Conservation (phyloP, 2,797 vertebrate genomes). For the Echeneis naucrates region DNA sequence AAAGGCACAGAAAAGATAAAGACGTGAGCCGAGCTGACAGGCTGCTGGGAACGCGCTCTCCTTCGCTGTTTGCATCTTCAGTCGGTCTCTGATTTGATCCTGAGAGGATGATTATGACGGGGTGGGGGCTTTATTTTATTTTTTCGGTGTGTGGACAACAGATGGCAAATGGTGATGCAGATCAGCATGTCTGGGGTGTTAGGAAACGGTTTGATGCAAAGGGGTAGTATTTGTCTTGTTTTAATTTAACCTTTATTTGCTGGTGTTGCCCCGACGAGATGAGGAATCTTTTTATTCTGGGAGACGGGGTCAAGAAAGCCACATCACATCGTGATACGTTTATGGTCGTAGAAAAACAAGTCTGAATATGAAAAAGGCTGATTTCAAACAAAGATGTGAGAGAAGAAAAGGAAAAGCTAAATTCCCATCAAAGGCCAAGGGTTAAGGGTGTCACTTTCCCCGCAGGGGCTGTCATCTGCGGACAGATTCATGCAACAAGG, state of each 20-base stretch:
- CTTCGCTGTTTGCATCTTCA: constrained; percentile 65
- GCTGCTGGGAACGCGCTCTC: constrained; percentile 61
- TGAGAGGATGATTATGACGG: constrained; percentile 65
- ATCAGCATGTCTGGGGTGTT: constrained; percentile 46
- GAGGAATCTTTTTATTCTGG: constrained; percentile 39
- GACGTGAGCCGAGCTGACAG: constrained; percentile 77
- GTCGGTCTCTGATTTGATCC: constrained; percentile 76
- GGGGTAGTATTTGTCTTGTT: constrained; percentile 50
- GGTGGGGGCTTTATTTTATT: constrained; percentile 20
- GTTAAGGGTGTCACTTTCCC: constrained; percentile 37
- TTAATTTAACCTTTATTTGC: constrained; percentile 75
- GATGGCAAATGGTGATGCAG: constrained; percentile 53
- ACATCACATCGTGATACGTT: constrained; percentile 29
- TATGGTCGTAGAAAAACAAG: constrained; percentile 20
- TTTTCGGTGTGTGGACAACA: constrained; percentile 36
- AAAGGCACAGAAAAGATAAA: constrained; percentile 77
- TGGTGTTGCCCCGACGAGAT: constrained; percentile 37
- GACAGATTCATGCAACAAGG: constrained; percentile 10
- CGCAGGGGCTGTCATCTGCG: neutral
- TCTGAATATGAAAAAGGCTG: constrained; percentile 36
- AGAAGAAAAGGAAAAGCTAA: constrained; percentile 25
- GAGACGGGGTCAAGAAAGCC: constrained; percentile 47
- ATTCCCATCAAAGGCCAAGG: constrained; percentile 20
- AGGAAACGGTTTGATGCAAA: constrained; percentile 45
- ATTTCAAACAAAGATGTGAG: constrained; percentile 26